Base-by-base conservation (phyloP, 2,888 invertebrate genomes). In the Epinotia demarniana region DNA sequence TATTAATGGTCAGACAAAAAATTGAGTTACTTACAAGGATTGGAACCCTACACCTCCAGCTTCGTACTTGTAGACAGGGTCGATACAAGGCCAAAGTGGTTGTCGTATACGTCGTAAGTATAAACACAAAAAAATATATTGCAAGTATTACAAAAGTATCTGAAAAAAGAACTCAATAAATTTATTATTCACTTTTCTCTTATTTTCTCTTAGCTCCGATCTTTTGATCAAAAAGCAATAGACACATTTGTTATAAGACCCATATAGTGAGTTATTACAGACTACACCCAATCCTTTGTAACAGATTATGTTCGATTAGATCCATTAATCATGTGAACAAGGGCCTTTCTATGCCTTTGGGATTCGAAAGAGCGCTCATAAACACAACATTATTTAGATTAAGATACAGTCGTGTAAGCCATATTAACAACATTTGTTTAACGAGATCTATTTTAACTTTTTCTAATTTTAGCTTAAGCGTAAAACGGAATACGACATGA, bases 401-500 rank as follows among this genome's bases (percentile, higher is more conserved):
- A 53, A n/a, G n/a, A n/a, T 43, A 63, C 18, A 19, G 12, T 46
- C 1, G 19, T n/a, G 43, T 33, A 43, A 68, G 39, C 46, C 12
- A 49, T 49, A 49, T 46, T 27, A 12, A 53, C 61, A 33, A 53
- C 12, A 9, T 13, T 63, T 62, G 62, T 12, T n/a, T 53, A 3
- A 62, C 27, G 53, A 69, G 9, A 53, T 33, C 61, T 13, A 18
- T 49, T 63, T 70, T 60, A 61, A 61, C 18, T 0, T 11, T 49
- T 62, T 62, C n/a, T n/a, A n/a, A n/a, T 33, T 70, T 33, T 4
- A 49, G 49, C 53, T 49, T 33, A 16, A 53, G 49, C 13, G 61
- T 12, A 13, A 62, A 70, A 70, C 60, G 53, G 70, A 75, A 70
- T 70, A 75, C 70, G 64, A 64, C 74, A 70, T 70, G 70, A 75